phyloP scores from a whole-genome alignment of 2,888 invertebrate species.

The Morpho achilles region DNA sequence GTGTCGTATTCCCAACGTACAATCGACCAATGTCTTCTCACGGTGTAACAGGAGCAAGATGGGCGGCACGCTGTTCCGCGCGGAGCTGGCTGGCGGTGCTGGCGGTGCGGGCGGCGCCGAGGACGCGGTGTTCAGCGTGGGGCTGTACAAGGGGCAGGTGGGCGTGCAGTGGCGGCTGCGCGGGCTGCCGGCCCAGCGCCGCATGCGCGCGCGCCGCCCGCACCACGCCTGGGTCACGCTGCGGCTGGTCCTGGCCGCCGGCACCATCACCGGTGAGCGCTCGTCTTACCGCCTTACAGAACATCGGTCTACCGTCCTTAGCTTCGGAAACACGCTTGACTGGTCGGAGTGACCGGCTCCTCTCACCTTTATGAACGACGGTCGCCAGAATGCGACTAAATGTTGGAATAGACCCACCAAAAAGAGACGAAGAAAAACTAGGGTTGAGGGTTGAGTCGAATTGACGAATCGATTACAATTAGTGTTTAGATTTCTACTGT shows the following conservation, averaged over 20 bases:
- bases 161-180: constrained; percentile 83
- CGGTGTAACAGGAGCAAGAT: constrained; percentile 77
- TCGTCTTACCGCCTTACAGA: too few relatives aligned
- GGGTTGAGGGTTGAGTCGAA: too few relatives aligned
- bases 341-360: too few relatives aligned
- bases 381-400: too few relatives aligned
- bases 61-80: constrained; percentile 88
- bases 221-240: constrained; percentile 38
- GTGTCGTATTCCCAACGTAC: too few relatives aligned
- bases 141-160: constrained; percentile 84
- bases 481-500: too few relatives aligned
- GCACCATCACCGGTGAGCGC: constrained; percentile 33
- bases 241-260: constrained; percentile 30
- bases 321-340: background rate
- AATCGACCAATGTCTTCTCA: background rate
- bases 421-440: too few relatives aligned
- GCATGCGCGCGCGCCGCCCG: constrained; percentile 50
- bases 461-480: too few relatives aligned
- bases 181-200: constrained; percentile 41
- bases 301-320: too few relatives aligned
- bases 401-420: too few relatives aligned
- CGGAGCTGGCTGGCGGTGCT: constrained; percentile 53
- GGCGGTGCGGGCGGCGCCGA: background rate
- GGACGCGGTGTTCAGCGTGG: constrained; percentile 81
- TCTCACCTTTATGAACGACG: too few relatives aligned